Evolutionary conservation across 2,888 invertebrate species (phyloP).

Genomic region (Orthosia gothica): DNA sequence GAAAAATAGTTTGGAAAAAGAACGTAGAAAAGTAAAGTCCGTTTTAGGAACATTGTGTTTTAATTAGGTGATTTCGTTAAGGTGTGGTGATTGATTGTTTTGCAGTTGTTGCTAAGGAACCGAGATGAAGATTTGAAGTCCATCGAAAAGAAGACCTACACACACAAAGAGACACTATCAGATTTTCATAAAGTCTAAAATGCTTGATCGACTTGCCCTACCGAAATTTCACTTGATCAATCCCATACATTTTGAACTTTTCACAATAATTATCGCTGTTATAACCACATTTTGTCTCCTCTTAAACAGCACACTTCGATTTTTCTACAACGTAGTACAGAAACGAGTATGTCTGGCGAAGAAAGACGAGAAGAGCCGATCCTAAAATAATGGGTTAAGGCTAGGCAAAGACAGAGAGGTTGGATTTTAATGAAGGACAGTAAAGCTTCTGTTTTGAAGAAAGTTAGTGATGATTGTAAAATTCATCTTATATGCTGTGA

Average conservation of each 20-base stretch:
- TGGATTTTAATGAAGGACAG: neutral
- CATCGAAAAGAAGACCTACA: neutral
- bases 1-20: constrained; percentile 73
- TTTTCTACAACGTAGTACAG: neutral
- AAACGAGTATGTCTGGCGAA: neutral
- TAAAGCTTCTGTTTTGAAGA: neutral
- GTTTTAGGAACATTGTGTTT: constrained; percentile 75
- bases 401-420: neutral
- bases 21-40: constrained; percentile 67
- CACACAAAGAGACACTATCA: no score
- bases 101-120: neutral
- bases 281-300: no score
- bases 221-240: no score
- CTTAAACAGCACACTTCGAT: no score
- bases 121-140: neutral
- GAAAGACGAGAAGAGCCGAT: neutral
- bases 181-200: no score
- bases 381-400: neutral
- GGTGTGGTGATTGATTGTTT: constrained; percentile 36
- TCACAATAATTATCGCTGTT: neutral
- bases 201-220: no score
- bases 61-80: constrained; percentile 66
- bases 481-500: neutral
- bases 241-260: no score
- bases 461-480: no score